Evolutionary conservation across 2,113 vertebrate genomes (phyloP).

Genomic region (Corythaeola cristata): DNA sequence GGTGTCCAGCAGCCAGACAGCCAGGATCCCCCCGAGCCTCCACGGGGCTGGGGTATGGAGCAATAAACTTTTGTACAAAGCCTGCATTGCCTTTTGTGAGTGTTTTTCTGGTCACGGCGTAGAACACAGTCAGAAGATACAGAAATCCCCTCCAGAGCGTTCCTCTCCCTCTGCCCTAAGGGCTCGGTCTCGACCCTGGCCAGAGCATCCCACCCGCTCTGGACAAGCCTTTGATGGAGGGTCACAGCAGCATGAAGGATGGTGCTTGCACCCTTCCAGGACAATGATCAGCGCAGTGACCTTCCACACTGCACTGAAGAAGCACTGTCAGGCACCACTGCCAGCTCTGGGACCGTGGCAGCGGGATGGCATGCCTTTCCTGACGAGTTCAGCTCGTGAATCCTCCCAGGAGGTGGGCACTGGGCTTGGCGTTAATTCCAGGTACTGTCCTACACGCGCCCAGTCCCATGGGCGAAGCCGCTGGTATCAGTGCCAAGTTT

Average conservation of each 20-base stretch:
- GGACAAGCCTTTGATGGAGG: not conserved
- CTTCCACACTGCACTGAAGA: not conserved
- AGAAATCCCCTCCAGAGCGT: not conserved
- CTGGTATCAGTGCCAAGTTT: not conserved
- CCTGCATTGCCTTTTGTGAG: not conserved
- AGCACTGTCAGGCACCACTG: not conserved
- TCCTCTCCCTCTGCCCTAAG: not conserved
- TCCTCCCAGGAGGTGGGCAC: not conserved
- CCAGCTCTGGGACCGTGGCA: not conserved
- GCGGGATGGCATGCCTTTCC: not conserved
- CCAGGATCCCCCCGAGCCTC: not conserved
- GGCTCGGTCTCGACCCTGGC: not conserved
- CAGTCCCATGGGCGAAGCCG: not conserved
- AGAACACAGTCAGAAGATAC: not conserved
- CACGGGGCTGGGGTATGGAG: fast-evolving
- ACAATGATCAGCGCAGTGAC: too few species aligned
- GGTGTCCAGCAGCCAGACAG: not conserved
- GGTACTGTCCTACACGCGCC: not conserved
- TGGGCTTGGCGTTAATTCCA: not conserved
- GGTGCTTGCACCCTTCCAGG: not conserved
- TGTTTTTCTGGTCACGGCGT: not conserved
- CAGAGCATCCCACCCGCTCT: not conserved
- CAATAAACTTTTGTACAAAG: conserved; percentile 30
- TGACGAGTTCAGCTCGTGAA: fast-evolving
- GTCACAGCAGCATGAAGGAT: not conserved